Conservation (phyloP, 2,888 invertebrate genomes). For the Microctonus hyperodae region DNA sequence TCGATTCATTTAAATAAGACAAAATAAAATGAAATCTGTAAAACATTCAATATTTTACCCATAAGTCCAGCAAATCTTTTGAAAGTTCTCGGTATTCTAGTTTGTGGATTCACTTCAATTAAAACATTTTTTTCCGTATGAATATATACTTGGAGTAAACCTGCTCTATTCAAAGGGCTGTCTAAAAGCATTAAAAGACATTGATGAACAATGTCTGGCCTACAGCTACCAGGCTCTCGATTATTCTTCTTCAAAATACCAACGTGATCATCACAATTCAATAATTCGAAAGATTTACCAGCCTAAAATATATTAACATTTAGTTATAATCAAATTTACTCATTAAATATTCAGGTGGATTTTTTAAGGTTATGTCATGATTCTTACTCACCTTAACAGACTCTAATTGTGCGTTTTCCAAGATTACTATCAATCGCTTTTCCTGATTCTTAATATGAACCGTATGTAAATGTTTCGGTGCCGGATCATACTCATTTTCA, state of each 20-base stretch:
- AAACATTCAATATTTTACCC: slow-evolving; percentile 68
- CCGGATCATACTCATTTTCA: slow-evolving; percentile 80
- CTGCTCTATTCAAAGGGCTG: slow-evolving; percentile 95
- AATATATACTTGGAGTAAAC: slow-evolving; percentile 93
- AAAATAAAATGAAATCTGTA: background rate
- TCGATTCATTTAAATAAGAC: background rate
- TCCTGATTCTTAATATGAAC: slow-evolving; percentile 82
- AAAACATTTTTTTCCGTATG: slow-evolving; percentile 91
- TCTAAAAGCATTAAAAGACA: slow-evolving; percentile 97
- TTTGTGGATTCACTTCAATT: slow-evolving; percentile 96
- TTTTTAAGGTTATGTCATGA: background rate
- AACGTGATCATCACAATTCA: slow-evolving; percentile 94
- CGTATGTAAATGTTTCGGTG: slow-evolving; percentile 79
- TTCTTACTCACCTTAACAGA: slow-evolving; percentile 81
- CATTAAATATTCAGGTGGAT: background rate
- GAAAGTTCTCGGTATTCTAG: slow-evolving; percentile 95
- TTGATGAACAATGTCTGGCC: slow-evolving; percentile 98
- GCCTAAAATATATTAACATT: slow-evolving; percentile 67
- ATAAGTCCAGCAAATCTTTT: slow-evolving; percentile 96
- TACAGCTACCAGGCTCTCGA: slow-evolving; percentile 84
- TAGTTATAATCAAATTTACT: slow-evolving; percentile 14
- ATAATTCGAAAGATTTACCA: slow-evolving; percentile 85
- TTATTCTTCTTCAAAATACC: slow-evolving; percentile 85
- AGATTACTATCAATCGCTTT: slow-evolving; percentile 88
- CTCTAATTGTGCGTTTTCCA: slow-evolving; percentile 95